These are phyloP conservation scores for Lasioglossum pauxillum DNA, from an alignment of 2,888 invertebrate genomes.

Conservation along the genomic window DNA sequence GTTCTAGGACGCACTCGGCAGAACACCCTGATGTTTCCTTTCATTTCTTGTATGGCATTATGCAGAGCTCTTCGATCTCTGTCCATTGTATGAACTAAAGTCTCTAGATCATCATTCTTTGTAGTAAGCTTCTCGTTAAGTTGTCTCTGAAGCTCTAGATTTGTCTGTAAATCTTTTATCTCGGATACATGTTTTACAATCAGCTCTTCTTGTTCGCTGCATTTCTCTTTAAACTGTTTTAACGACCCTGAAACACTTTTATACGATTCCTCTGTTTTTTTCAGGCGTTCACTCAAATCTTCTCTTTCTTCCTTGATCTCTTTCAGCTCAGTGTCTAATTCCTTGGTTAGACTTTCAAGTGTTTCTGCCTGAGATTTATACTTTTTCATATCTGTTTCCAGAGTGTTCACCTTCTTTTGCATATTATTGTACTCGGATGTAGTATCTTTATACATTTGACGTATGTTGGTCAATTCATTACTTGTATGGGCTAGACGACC, in stretches of 20 bases:
- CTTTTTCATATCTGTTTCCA: constrained; percentile 66
- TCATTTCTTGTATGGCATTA: constrained; percentile 91
- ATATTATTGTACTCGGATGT: constrained; percentile 69
- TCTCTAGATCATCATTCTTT: constrained; percentile 84
- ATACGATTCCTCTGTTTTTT: constrained; percentile 85
- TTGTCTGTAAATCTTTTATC: constrained; percentile 76
- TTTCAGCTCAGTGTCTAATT: constrained; percentile 87
- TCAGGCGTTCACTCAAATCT: constrained; percentile 70
- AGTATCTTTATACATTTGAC: constrained; percentile 89
- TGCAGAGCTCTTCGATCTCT: constrained; percentile 88
- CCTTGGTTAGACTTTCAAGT: constrained; percentile 78
- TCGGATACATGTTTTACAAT: constrained; percentile 62
- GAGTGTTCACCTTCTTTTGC: constrained; percentile 65
- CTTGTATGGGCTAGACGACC: constrained; percentile 79
- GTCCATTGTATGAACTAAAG: constrained; percentile 85
- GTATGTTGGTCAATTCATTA: constrained; percentile 87
- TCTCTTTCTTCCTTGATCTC: constrained; percentile 85
- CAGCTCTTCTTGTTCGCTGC: constrained; percentile 83
- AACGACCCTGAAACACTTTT: constrained; percentile 67
- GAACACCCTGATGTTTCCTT: constrained; percentile 92
- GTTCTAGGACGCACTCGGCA: constrained; percentile 91
- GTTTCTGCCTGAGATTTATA: constrained; percentile 71
- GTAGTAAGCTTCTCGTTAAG: constrained; percentile 69
- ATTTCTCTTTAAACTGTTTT: constrained; percentile 85
- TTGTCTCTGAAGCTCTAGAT: constrained; percentile 71